A percentile compares a stretch with the other conserved stretches of the same genome.
Conservation (phyloP, 2,797 vertebrate genomes). For the Cryptoprocta ferox region DNA sequence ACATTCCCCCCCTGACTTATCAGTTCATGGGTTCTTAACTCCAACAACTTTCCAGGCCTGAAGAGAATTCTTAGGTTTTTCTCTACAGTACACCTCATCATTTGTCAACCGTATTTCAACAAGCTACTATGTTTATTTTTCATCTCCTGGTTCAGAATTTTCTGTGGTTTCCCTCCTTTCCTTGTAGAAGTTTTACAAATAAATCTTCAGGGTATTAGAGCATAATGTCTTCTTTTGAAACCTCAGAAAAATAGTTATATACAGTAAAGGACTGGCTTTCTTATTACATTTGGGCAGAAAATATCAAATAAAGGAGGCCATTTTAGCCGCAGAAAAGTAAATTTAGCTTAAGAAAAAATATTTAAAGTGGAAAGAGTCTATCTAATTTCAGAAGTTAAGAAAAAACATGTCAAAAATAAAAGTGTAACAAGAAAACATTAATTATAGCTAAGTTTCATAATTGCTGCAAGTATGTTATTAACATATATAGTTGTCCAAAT, state of each 20-base stretch:
- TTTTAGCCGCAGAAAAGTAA: constrained; percentile 49
- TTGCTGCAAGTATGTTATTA: not conserved
- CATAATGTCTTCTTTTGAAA: constrained; percentile 70
- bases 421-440: constrained; percentile 46
- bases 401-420: constrained; percentile 59
- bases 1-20: constrained; percentile 24
- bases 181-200: constrained; percentile 70
- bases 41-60: not conserved
- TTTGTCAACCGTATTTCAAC: constrained; percentile 66
- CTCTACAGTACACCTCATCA: not conserved
- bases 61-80: constrained; percentile 20
- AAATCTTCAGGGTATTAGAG: constrained; percentile 63
- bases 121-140: constrained; percentile 66
- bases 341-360: constrained; percentile 58
- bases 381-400: constrained; percentile 59
- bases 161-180: constrained; percentile 72
- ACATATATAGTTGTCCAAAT: not conserved
- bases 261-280: constrained; percentile 43
- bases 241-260: constrained; percentile 56
- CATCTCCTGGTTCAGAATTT: constrained; percentile 65
- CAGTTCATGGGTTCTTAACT: constrained; percentile 49
- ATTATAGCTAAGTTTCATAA: not conserved
- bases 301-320: constrained; percentile 56
- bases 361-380: not conserved
- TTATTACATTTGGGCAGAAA: constrained; percentile 46